Evolutionary conservation across 2,797 vertebrate species (phyloP).

Genomic region (Falco biarmicus): DNA sequence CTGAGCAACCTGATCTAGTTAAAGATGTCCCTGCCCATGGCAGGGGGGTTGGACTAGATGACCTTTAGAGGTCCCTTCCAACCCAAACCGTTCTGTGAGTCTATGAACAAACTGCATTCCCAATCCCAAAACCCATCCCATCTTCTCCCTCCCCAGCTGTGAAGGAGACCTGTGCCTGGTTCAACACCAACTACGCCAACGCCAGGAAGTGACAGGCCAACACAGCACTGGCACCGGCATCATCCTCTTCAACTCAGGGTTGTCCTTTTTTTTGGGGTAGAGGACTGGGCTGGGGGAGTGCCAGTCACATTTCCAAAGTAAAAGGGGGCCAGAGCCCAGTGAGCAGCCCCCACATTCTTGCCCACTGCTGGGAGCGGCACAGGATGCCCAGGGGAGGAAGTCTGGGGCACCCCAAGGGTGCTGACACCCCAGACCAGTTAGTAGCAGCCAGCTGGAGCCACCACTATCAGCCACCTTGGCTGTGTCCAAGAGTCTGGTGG

Average conservation of each 20-base stretch:
- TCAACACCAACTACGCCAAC: conserved; percentile 83
- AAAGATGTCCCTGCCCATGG: not conserved
- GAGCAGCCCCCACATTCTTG: not conserved
- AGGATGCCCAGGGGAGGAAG: not conserved
- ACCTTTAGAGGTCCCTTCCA: not conserved
- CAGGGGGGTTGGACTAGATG: not conserved
- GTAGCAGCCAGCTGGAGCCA: not conserved
- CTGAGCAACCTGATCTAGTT: not conserved
- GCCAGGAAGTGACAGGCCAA: conserved; percentile 85
- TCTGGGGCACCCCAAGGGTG: not conserved
- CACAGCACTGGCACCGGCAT: accelerated
- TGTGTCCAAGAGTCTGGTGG: not conserved
- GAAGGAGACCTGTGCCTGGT: conserved; percentile 94
- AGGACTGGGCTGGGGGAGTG: not conserved
- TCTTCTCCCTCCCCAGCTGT: conserved; percentile 79
- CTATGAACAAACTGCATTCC: not conserved
- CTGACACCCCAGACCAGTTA: not conserved
- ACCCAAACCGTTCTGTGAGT: accelerated
- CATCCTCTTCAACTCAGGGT: conserved; percentile 54
- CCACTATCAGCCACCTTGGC: accelerated
- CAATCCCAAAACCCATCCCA: not conserved
- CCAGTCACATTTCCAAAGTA: conserved; percentile 26
- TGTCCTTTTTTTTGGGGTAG: conserved; percentile 44
- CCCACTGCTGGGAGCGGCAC: not conserved
- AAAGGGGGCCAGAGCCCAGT: not conserved